Percentiles rank a stretch among this genome's conserved stretches.
Evolutionary conservation across 2,797 vertebrate genomes (phyloP).

Genomic region (Sitta carolinensis): DNA sequence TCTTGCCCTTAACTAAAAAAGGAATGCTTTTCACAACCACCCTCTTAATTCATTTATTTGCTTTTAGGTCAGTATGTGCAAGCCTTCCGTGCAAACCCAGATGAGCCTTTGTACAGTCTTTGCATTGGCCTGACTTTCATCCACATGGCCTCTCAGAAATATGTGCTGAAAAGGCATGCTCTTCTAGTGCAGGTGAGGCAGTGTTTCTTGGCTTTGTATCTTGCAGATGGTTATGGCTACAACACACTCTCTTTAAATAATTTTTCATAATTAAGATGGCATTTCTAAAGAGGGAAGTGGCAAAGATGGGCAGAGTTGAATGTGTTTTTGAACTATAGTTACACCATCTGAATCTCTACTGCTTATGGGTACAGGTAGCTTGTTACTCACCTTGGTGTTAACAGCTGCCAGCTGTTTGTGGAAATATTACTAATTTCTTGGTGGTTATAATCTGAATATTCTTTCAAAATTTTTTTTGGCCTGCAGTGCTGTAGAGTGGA

Average conservation of each 20-base stretch:
- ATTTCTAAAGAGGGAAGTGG: neutral
- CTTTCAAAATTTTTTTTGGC: neutral
- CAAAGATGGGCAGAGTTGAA: neutral
- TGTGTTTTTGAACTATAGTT: neutral
- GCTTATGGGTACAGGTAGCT: neutral
- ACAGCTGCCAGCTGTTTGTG: neutral
- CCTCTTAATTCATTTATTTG: neutral
- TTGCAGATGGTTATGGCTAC: neutral
- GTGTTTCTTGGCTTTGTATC: neutral
- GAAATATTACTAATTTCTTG: neutral
- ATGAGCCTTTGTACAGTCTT: conserved; percentile 87
- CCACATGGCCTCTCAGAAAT: conserved; percentile 97
- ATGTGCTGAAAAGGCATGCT: conserved; percentile 88
- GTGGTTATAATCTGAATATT: neutral
- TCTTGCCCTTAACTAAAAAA: neutral
- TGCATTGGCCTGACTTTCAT: conserved; percentile 95
- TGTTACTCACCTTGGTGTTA: neutral
- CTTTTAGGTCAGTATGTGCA: conserved; percentile 91
- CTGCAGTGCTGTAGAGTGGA: neutral
- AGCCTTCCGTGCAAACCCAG: conserved; percentile 84
- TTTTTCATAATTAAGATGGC: neutral
- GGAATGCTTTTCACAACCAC: neutral
- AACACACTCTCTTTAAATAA: neutral
- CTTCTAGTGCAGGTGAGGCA: conserved; percentile 87
- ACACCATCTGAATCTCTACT: neutral